Evolutionary conservation across 2,888 invertebrate genomes (phyloP).

Genomic region (Digitonthophagus gazella): DNA sequence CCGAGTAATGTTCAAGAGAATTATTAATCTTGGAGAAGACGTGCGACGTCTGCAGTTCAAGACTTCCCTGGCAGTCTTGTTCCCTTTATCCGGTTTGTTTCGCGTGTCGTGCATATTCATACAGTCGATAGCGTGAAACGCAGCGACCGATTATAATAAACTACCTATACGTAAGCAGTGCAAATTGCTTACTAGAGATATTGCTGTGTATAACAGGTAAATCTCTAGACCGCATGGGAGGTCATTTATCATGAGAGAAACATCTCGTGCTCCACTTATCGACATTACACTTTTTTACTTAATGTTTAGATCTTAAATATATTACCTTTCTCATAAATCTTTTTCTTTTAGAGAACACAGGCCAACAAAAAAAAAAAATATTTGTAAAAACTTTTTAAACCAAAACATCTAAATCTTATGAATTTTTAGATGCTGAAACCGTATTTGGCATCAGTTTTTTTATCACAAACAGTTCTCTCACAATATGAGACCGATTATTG

Average conservation of each 20-base stretch:
- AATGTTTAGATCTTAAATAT: no score
- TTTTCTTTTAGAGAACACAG: no score
- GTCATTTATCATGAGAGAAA: not conserved
- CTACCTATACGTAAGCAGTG: not conserved
- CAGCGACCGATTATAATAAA: not conserved
- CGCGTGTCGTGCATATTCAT: not conserved
- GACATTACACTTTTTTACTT: no score
- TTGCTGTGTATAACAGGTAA: not conserved
- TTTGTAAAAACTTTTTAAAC: no score
- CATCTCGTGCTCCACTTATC: not conserved
- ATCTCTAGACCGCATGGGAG: not conserved
- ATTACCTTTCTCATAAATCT: no score
- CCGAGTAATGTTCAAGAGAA: not conserved
- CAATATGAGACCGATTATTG: no score
- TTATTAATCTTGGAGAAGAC: not conserved
- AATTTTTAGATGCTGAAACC: no score
- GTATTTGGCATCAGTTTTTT: no score
- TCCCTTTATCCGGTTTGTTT: not conserved
- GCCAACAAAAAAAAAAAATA: no score
- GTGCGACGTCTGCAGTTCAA: not conserved
- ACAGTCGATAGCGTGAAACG: not conserved
- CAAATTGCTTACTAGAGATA: not conserved
- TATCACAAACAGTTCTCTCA: no score
- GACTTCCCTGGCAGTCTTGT: not conserved
- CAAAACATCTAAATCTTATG: no score